Evolutionary conservation across 1,140 invertebrate species (phyloP).

Genomic region (Aphaenogaster floridana): DNA sequence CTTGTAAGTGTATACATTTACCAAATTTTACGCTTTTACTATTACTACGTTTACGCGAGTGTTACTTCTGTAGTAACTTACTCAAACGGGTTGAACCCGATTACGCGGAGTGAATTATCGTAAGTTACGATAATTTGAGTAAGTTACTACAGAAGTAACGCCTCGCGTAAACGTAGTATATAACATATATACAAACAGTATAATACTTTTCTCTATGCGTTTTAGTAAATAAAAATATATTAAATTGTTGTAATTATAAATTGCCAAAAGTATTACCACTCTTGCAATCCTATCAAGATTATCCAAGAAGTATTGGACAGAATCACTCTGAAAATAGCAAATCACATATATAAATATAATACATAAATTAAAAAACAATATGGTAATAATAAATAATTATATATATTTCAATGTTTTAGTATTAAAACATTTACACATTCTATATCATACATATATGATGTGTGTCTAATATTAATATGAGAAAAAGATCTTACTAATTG

Average conservation of each 20-base stretch:
- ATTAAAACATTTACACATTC: not conserved
- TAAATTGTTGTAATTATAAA: slow-evolving; percentile 35
- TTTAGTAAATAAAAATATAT: not conserved
- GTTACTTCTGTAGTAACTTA: too few relatives aligned
- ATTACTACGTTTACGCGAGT: too few relatives aligned
- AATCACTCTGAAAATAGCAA: slow-evolving; percentile 92
- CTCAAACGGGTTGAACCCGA: too few relatives aligned
- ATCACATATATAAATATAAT: not conserved
- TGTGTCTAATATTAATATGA: slow-evolving; percentile 7
- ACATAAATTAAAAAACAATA: not conserved
- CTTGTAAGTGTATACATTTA: too few relatives aligned
- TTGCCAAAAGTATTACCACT: slow-evolving; percentile 86
- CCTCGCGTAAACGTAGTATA: too few relatives aligned
- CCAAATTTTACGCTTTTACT: too few relatives aligned
- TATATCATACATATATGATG: not conserved
- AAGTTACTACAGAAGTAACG: too few relatives aligned
- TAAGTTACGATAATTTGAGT: too few relatives aligned
- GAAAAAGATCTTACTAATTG: slow-evolving; percentile 93
- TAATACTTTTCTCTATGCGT: not conserved
- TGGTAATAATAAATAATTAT: not conserved
- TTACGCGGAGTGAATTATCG: too few relatives aligned
- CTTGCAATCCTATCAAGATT: slow-evolving; percentile 95
- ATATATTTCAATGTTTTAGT: not conserved
- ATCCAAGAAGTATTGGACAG: slow-evolving; percentile 97
- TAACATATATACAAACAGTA: too few relatives aligned